These are phyloP conservation scores for Apeltes quadracus DNA, from an alignment of 2,113 vertebrate species.

Conservation along the genomic window DNA sequence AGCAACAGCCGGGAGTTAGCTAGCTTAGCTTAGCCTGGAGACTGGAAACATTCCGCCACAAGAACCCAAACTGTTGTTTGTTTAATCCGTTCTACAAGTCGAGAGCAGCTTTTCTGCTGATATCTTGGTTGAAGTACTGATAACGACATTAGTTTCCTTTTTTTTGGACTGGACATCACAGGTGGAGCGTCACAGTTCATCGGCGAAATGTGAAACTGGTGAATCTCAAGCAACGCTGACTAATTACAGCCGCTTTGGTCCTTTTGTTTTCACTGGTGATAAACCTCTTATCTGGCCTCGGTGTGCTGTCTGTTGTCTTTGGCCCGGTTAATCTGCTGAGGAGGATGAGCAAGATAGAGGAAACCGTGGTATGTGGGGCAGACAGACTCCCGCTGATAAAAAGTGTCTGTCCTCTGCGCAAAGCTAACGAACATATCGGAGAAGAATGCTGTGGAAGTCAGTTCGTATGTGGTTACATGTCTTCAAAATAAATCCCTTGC, in stretches of 20 bases:
- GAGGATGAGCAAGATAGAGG: conserved; percentile 59
- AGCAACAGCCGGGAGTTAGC: background rate
- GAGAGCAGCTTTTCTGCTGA: background rate
- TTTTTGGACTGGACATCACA: conserved; percentile 1
- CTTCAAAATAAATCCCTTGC: conserved; percentile 18
- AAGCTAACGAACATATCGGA: conserved; percentile 19
- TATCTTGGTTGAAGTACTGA: background rate
- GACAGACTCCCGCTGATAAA: conserved; percentile 46
- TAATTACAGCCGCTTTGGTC: conserved; percentile 46
- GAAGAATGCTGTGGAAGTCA: conserved; percentile 8
- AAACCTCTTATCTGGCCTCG: conserved; percentile 61
- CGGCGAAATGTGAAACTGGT: conserved; percentile 16
- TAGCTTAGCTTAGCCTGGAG: background rate
- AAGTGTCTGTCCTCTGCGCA: conserved; percentile 27
- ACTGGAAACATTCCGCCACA: background rate
- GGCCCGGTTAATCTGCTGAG: conserved; percentile 52
- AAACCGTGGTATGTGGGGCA: conserved; percentile 59
- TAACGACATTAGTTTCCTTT: background rate
- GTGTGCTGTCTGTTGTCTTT: conserved; percentile 59
- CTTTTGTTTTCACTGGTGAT: conserved; percentile 64
- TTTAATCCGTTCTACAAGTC: background rate
- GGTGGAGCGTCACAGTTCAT: background rate
- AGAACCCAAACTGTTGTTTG: background rate
- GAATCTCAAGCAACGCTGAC: conserved; percentile 43
- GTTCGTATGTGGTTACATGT: conserved; percentile 1